Evolutionary conservation across 2,797 vertebrate genomes (phyloP), one percentile per base, ranked within the genome.

Genomic region (Falco peregrinus): DNA sequence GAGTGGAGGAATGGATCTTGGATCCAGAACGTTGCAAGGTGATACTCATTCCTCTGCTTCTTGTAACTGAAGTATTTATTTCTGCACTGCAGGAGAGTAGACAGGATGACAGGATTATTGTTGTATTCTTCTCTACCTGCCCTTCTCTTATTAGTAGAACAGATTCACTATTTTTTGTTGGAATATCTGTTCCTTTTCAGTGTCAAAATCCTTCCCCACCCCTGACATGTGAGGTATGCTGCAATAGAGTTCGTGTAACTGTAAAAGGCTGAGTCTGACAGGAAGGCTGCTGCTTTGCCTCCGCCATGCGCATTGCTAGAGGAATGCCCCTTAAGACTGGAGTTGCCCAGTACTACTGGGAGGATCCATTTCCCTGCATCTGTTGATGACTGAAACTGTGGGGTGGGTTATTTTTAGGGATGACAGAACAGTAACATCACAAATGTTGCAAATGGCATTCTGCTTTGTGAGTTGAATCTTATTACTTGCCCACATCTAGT

Each of bases 271-370:
- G 15, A 37, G n/a, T 11, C 35, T 84, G 59, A 43, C 33, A 63
- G 89, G 75, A 89, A 85, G n/a, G 39, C 60, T 93, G 75, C 79
- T 87, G 74, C 50, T 87, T 69, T 83, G 60, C 64, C 31, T 94
- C 18, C 50, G 87, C 57, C 61, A 2, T 60, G 82, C 77, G 76
- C 69, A 47, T 70, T 94, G 60, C 76, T 88, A 41, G 57, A 75
- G 91, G 90, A 97, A 94, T 96, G 76, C 83, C 96, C 93, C 93
- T 71, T 85, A 69, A 57, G 31, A 16, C 61, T 94, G 91, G 94
- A 91, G 67, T 74, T 95, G 68, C 94, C 89, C 41, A 10, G 88
- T 82, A 11, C 54, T 69, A 5, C 16, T 54, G 76, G 31, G 43
- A 83, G 60, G 84, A 74, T n/a, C 47, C 0, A 0, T 83, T 95